Evolutionary conservation across 2,888 invertebrate species (phyloP).

Genomic region (Malthinus flaveolus): DNA sequence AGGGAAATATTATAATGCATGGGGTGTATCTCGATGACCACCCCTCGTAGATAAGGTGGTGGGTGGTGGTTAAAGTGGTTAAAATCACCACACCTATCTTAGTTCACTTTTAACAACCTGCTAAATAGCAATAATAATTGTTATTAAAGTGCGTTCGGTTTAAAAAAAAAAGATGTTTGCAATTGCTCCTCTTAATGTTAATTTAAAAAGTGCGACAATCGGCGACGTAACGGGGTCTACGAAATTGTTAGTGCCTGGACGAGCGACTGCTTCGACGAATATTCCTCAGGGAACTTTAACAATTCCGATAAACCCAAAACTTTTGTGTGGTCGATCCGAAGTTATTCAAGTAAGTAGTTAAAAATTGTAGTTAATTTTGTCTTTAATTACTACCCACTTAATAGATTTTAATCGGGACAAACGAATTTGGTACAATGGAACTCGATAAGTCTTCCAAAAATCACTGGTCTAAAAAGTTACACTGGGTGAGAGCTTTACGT

Average conservation of each 20-base stretch:
- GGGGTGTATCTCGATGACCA: slow-evolving; percentile 43
- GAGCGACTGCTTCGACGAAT: slow-evolving; percentile 45
- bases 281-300: slow-evolving; percentile 49
- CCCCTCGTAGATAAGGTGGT: slow-evolving; percentile 44
- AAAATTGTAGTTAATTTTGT: background rate
- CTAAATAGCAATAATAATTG: slow-evolving; percentile 9
- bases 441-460: slow-evolving; percentile 43
- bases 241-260: slow-evolving; percentile 48
- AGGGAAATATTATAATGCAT: slow-evolving; percentile 37
- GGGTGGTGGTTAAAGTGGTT: slow-evolving; percentile 44
- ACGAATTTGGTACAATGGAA: slow-evolving; percentile 42
- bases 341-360: slow-evolving; percentile 47
- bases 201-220: slow-evolving; percentile 32
- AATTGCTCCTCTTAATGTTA: slow-evolving; percentile 36
- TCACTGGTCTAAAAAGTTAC: slow-evolving; percentile 44
- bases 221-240: slow-evolving; percentile 44
- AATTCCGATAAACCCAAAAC: slow-evolving; percentile 42
- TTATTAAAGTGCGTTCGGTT: background rate
- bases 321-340: slow-evolving; percentile 47
- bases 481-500: slow-evolving; percentile 51
- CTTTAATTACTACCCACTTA: slow-evolving; percentile 11
- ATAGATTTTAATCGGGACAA: slow-evolving; percentile 45
- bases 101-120: slow-evolving; percentile 43
- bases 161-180: slow-evolving; percentile 39
- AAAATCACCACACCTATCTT: slow-evolving; percentile 42